Evolutionary conservation across 1,140 invertebrate genomes (phyloP), one percentile per base, ranked within the genome.

Genomic region (Hypothenemus hampei): DNA sequence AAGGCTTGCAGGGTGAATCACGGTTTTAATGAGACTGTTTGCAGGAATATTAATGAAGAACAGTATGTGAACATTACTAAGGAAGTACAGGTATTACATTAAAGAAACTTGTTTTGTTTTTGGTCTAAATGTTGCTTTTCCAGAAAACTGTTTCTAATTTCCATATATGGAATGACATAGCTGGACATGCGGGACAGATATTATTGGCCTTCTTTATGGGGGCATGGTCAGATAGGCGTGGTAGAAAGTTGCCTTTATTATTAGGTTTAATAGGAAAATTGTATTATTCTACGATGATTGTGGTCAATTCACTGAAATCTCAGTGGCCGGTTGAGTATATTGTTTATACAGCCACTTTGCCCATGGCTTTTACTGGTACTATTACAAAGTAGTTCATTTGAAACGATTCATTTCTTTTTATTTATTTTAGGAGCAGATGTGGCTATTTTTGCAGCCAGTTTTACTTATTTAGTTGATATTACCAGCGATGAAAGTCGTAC

Each of bases 181-280:
- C 83, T 0, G 78, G 78, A 0, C 82, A 88, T 59, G 65, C 81
- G 0, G 74, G 85, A 3, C 85, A 85, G 7, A 81, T 89, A 15
- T 65, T 89, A 3, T 67, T 89, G n/a, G 83, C 86, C 0, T 72
- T 89, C 21, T 87, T 87, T 65, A 71, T 87, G 15, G 87, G 87
- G 0, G 79, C 86, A 10, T 89, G 86, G 77, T 87, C 85, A 29
- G 86, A 89, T 65, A 79, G 78, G 57, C 69, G 79, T 3, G 84
- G 84, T 0, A 69, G 84, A n/a, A 86, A 87, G 67, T 57, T 84
- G 3, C 79, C 85, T 0, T 59, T 89, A 1, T 61, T 89, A 0
- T 69, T 84, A 8, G 87, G 86, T 0, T 64, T 89, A 1, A 49
- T 78, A 3, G 85, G 86, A 8, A 88, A 87, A 73, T 71, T 87